Conservation (phyloP, 2,113 vertebrate genomes). For the Seriola quinqueradiata region DNA sequence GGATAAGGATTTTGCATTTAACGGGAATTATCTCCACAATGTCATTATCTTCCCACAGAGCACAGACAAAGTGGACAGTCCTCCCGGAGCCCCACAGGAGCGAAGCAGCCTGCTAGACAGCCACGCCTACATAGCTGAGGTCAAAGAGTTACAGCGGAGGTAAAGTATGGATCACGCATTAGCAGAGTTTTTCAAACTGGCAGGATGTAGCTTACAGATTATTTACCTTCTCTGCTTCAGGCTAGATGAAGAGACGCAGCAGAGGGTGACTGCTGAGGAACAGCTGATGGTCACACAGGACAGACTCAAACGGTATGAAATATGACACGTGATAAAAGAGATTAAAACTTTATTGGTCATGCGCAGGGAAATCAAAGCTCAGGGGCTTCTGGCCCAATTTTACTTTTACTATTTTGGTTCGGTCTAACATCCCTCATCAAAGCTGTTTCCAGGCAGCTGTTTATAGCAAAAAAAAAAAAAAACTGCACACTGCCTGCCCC, state of each 20-base stretch:
- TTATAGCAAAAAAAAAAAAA: not conserved
- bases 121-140: conserved; percentile 81
- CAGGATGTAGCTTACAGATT: not conserved
- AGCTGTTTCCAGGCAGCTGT: not conserved
- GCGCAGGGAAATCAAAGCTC: not conserved
- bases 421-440: not conserved
- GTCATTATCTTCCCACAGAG: conserved; percentile 75
- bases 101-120: conserved; percentile 75
- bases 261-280: conserved; percentile 86
- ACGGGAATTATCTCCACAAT: not conserved
- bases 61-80: conserved; percentile 82
- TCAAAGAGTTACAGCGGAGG: conserved; percentile 89
- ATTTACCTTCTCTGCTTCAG: conserved; percentile 73
- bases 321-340: not conserved
- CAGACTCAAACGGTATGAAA: conserved; percentile 80
- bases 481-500: not conserved
- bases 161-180: conserved; percentile 44
- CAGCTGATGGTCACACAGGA: conserved; percentile 89
- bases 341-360: too few relatives aligned
- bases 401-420: not conserved
- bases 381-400: too few relatives aligned
- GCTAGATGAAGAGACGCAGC: conserved; percentile 86
- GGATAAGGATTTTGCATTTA: too few relatives aligned
- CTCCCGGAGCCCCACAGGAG: conserved; percentile 93
- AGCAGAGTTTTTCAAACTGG: not conserved